Conservation (phyloP, 2,113 vertebrate species). For the Perca fluviatilis region DNA sequence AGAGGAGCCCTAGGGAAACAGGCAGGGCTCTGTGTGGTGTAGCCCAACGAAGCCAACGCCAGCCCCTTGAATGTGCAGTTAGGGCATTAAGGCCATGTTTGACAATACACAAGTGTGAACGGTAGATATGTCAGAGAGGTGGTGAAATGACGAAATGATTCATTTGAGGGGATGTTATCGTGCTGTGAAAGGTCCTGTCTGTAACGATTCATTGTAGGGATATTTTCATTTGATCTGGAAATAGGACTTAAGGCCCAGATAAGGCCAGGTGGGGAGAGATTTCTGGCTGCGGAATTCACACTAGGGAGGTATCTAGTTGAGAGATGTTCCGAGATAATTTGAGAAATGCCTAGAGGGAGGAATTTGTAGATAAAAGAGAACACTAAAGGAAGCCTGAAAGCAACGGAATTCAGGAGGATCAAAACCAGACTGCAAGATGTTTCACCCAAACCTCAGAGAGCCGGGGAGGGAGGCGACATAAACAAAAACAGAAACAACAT, state of each 20-base stretch:
- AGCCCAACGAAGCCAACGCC: slow-evolving; percentile 60
- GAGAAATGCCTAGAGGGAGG: slow-evolving; percentile 37
- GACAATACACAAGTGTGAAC: slow-evolving; percentile 57
- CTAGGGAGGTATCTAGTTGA: slow-evolving; percentile 32
- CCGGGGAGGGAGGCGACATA: neutral
- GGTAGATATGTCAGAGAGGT: slow-evolving; percentile 58
- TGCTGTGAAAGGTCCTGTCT: slow-evolving; percentile 71
- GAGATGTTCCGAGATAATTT: slow-evolving; percentile 41
- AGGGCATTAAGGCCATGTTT: slow-evolving; percentile 42
- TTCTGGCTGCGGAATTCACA: slow-evolving; percentile 55
- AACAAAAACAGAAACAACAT: slow-evolving; percentile 39
- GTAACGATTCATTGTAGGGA: slow-evolving; percentile 59
- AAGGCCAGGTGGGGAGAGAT: slow-evolving; percentile 62
- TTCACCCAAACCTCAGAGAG: slow-evolving; percentile 35
- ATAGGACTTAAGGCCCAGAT: slow-evolving; percentile 42
- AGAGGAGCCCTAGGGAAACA: slow-evolving; percentile 45
- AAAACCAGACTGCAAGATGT: slow-evolving; percentile 50
- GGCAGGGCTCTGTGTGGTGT: slow-evolving; percentile 48
- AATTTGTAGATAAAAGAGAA: slow-evolving; percentile 65
- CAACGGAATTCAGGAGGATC: slow-evolving; percentile 43
- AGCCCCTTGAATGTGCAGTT: slow-evolving; percentile 4
- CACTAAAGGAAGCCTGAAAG: slow-evolving; percentile 43
- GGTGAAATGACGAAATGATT: slow-evolving; percentile 66
- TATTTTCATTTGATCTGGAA: slow-evolving; percentile 73
- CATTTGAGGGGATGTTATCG: slow-evolving; percentile 46